These are phyloP conservation scores for Columbina picui DNA, from an alignment of 2,113 vertebrate species.

Conservation along the genomic window DNA sequence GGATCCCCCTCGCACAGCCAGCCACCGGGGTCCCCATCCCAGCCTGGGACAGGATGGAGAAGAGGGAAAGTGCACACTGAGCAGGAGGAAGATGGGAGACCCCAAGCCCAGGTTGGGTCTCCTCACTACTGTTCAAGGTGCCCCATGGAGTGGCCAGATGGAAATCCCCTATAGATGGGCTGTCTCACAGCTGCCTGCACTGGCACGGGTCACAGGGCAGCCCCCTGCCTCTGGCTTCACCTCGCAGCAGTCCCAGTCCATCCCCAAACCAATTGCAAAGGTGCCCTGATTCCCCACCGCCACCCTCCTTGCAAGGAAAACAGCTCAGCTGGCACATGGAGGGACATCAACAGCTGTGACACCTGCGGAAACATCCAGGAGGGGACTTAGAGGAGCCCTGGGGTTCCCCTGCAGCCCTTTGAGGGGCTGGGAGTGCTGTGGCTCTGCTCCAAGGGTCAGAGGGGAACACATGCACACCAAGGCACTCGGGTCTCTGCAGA, in stretches of 20 bases:
- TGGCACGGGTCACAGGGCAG: background rate
- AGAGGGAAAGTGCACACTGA: background rate
- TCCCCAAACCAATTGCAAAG: background rate
- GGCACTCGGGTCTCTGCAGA: background rate
- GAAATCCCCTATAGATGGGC: background rate
- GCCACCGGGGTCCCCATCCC: background rate
- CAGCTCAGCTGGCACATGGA: fast-evolving
- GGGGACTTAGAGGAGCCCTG: background rate
- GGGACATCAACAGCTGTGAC: background rate
- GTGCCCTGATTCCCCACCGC: background rate
- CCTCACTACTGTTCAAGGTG: background rate
- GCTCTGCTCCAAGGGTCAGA: background rate
- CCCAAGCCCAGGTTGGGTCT: fast-evolving
- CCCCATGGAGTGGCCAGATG: fast-evolving
- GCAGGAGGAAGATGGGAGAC: background rate
- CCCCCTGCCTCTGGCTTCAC: background rate
- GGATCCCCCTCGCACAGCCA: background rate
- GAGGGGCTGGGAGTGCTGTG: background rate
- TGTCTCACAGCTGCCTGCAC: background rate
- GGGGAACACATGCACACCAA: background rate
- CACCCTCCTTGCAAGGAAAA: background rate
- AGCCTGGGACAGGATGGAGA: background rate
- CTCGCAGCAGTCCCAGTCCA: background rate
- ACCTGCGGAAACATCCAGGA: background rate
- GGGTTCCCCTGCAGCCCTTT: background rate